A percentile compares a stretch with the other conserved stretches of the same genome.
These are phyloP conservation scores for Eidolon dupreanum DNA, from an alignment of 2,797 vertebrate species.

Conservation along the genomic window DNA sequence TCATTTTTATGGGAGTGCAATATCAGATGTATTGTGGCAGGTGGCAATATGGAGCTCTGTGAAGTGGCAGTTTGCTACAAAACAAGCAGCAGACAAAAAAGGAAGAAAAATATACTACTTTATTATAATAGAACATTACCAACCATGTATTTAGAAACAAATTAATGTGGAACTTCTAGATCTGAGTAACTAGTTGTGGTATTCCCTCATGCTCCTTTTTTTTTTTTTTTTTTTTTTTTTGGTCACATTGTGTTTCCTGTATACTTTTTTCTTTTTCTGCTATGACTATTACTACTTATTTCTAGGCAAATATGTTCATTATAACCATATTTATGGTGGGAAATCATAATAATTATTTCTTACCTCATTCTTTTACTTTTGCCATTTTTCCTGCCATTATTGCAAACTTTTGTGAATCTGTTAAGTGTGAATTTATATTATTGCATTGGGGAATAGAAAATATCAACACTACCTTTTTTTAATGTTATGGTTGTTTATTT, in stretches of 20 bases:
- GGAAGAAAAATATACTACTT: not conserved
- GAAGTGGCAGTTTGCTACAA: not conserved
- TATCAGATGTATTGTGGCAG: not conserved
- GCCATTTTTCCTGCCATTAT: not conserved
- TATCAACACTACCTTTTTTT: not conserved
- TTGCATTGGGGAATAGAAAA: not conserved
- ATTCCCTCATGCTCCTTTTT: not conserved
- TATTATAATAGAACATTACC: not conserved
- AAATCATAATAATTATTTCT: not conserved
- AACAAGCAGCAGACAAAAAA: not conserved
- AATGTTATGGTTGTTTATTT: not conserved
- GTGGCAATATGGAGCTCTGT: not conserved
- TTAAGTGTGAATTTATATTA: not conserved
- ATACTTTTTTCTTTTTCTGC: not conserved
- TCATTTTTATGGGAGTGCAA: not conserved
- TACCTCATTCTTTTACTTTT: not conserved
- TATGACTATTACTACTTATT: not conserved
- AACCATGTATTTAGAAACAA: not conserved
- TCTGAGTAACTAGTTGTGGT: not conserved
- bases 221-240: not conserved
- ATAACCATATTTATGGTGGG: not conserved
- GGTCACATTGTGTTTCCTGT: not conserved
- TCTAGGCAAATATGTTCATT: not conserved
- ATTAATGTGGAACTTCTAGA: not conserved
- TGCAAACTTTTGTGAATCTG: not conserved